Base-by-base conservation (phyloP, 1,140 invertebrate species). In the Idris sp. region DNA sequence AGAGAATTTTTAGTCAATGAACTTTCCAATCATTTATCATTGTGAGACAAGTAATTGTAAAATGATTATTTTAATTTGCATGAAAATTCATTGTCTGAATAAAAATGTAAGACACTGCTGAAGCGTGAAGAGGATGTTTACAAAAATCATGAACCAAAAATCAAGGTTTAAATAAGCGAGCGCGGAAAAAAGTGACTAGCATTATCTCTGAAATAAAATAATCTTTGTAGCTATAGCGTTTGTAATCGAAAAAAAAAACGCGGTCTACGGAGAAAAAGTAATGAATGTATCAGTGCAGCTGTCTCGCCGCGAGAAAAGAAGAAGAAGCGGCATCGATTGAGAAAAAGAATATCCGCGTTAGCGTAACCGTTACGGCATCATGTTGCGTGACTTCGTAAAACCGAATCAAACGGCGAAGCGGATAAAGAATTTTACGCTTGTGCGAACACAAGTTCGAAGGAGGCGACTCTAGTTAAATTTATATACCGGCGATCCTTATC, bases 341-440 rank as follows among this genome's bases (percentile, higher is more conserved):
- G 61, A 76, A 69, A 75, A 58, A 69, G 53, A 54, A 71, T 76
- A 71, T 65, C 64, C 64, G 54, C 64, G 64, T 75, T 69, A 75
- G 58, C 73, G 73, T 61, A 71, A 71, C 73, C 65, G 73, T 71
- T 71, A 71, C 64, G 51, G 73, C 59, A 64, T 73, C 53, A 28
- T 59, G 59, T 75, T 75, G 73, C 73, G 73, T 75, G 73, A 75
- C 64, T 69, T 59, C 64, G 59, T 71, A 76, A 76, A 71, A 61
- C 71, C 65, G 65, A 71, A 71, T 76, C 73, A 58, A 76, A 71
- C 65, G 61, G 16, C 61, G 53, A 31, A 73, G 73, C 65, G 73
- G 73, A 76, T 76, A 76, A 76, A 76, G 65, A 75, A 69, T 75
- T 76, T 76, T 76, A 76, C 73, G 73, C 74, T 67, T 71, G 65